Evolutionary conservation across 1,140 invertebrate genomes (phyloP).

Genomic region (Meloidogyne chitwoodi): DNA sequence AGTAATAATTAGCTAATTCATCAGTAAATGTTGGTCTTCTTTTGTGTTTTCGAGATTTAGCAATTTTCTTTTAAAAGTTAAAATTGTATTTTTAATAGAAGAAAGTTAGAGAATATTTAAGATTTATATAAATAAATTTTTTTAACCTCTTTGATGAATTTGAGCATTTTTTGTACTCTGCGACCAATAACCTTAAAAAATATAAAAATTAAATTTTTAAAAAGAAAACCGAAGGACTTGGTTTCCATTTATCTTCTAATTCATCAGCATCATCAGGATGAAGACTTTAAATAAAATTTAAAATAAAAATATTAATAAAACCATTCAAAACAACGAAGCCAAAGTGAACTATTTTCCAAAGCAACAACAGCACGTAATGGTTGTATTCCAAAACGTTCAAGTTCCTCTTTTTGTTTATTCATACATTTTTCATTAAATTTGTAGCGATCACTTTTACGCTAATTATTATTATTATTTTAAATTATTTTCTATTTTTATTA

Average conservation of each 20-base stretch:
- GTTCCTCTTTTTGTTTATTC: neutral
- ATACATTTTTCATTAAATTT: constrained; percentile 8
- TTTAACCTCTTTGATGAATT: constrained; percentile 7
- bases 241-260: constrained; percentile 18
- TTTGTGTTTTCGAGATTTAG: neutral
- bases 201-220: neutral
- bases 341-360: constrained; percentile 1
- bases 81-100: too few relatives aligned
- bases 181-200: constrained; percentile 6
- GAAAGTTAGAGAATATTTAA: too few relatives aligned
- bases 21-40: neutral
- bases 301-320: neutral
- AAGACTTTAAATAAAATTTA: neutral
- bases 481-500: too few relatives aligned
- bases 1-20: constrained; percentile 1
- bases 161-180: constrained; percentile 1
- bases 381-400: constrained; percentile 1
- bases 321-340: constrained; percentile 6
- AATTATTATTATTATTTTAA: too few relatives aligned
- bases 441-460: constrained; percentile 12
- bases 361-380: neutral
- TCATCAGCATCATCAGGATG: constrained; percentile 20
- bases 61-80: too few relatives aligned
- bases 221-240: constrained; percentile 10
- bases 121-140: too few relatives aligned